Conservation (phyloP, 2,888 invertebrate species). For the Cantharis nigra region DNA sequence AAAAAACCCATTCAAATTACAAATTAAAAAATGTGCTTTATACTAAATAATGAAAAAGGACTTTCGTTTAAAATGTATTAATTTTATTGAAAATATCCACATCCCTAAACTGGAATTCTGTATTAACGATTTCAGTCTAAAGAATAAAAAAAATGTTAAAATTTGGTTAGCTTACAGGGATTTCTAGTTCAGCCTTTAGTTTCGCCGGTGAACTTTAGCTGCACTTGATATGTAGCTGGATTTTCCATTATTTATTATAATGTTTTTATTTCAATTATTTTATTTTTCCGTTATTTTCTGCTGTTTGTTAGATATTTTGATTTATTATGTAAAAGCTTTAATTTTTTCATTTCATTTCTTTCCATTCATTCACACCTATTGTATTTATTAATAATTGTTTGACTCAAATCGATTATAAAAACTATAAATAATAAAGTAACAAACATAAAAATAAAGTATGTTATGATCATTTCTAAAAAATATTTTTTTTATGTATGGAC, state of each 20-base stretch:
- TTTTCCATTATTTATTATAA: not conserved
- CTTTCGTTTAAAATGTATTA: not conserved
- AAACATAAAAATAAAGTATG: no score
- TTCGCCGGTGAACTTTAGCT: not conserved
- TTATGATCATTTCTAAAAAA: no score
- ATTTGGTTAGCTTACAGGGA: not conserved
- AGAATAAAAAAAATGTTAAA: not conserved
- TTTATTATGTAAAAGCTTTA: not conserved
- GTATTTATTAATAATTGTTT: no score
- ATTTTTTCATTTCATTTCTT: no score
- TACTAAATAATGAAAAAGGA: not conserved
- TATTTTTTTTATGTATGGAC: no score
- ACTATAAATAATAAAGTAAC: no score
- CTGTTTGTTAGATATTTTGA: not conserved
- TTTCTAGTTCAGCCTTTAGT: not conserved
- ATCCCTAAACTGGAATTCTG: not conserved
- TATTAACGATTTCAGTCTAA: not conserved
- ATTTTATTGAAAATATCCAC: not conserved
- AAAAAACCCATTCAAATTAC: not conserved
- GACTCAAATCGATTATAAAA: no score
- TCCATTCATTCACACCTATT: no score
- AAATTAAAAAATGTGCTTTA: not conserved
- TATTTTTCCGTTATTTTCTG: not conserved
- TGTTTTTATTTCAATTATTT: not conserved
- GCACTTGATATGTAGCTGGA: not conserved